A percentile compares a stretch with the other conserved stretches of the same genome.
These are phyloP conservation scores for Tridacna gigas DNA, from an alignment of 2,888 invertebrate species.

Conservation along the genomic window DNA sequence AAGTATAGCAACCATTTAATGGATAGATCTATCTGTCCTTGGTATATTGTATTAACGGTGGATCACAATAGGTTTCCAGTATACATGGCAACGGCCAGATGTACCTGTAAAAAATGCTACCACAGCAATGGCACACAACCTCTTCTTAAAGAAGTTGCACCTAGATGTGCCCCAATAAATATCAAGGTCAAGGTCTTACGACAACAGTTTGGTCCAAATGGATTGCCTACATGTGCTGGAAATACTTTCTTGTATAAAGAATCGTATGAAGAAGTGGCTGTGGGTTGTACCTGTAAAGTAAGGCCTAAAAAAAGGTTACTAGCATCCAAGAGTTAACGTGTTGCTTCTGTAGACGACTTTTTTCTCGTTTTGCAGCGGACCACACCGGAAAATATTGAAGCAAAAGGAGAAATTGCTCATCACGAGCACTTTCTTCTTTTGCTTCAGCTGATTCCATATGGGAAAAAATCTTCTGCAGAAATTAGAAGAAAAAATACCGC, in stretches of 20 bases:
- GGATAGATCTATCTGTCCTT: conserved; percentile 4
- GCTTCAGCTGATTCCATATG: neutral
- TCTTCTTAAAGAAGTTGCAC: neutral
- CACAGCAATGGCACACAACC: neutral
- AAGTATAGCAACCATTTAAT: neutral
- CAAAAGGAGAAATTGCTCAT: neutral
- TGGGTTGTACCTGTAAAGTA: conserved; percentile 4
- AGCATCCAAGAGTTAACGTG: neutral
- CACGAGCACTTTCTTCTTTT: neutral
- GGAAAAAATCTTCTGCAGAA: no score
- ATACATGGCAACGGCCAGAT: conserved; percentile 17
- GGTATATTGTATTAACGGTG: conserved; percentile 1
- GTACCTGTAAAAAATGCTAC: conserved; percentile 7
- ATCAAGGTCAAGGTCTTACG: conserved; percentile 5
- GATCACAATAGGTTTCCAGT: neutral
- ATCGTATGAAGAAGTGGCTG: neutral
- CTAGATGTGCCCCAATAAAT: neutral
- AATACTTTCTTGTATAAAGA: neutral
- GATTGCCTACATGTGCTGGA: neutral
- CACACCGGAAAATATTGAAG: neutral
- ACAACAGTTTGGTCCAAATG: neutral
- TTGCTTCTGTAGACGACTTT: neutral
- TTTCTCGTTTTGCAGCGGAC: neutral
- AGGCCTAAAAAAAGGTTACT: neutral
- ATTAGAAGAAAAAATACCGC: no score